A percentile compares a stretch with the other conserved stretches of the same genome.
Conservation (phyloP, 2,113 vertebrate species). For the Leptosomus discolor region DNA sequence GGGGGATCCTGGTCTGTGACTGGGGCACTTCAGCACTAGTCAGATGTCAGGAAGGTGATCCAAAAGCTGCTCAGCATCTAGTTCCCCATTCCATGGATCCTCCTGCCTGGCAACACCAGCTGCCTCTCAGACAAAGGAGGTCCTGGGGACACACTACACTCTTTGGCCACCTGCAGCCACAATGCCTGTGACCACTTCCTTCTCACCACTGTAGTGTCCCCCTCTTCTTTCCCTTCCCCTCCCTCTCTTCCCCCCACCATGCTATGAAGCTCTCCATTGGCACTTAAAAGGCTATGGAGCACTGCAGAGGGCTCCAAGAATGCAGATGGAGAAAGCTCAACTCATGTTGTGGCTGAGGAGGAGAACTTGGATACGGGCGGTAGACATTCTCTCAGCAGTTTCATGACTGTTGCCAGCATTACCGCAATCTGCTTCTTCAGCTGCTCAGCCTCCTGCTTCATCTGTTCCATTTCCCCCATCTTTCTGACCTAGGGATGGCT, state of each 20-base stretch:
- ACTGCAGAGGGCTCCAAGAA: neutral
- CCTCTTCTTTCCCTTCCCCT: neutral
- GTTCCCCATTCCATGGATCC: neutral
- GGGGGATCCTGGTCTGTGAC: neutral
- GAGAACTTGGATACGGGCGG: neutral
- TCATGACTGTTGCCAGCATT: slow-evolving; percentile 41
- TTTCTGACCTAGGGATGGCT: neutral
- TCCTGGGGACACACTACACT: neutral
- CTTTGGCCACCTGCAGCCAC: neutral
- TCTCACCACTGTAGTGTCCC: neutral
- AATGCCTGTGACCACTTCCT: neutral
- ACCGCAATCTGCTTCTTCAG: slow-evolving; percentile 96
- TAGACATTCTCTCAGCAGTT: neutral
- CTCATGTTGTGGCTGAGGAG: neutral
- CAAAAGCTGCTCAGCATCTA: neutral
- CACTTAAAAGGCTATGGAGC: neutral
- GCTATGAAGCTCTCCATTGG: neutral
- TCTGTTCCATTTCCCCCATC: slow-evolving; percentile 95
- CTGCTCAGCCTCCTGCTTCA: slow-evolving; percentile 91
- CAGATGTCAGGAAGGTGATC: neutral
- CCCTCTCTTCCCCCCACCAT: neutral
- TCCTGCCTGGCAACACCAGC: neutral
- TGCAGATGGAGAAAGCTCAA: neutral
- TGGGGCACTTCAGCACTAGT: neutral
- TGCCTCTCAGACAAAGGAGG: neutral